A percentile compares a stretch with the other conserved stretches of the same genome.
Evolutionary conservation across 2,113 vertebrate species (phyloP).

Genomic region (Oreotrochilus melanogaster): DNA sequence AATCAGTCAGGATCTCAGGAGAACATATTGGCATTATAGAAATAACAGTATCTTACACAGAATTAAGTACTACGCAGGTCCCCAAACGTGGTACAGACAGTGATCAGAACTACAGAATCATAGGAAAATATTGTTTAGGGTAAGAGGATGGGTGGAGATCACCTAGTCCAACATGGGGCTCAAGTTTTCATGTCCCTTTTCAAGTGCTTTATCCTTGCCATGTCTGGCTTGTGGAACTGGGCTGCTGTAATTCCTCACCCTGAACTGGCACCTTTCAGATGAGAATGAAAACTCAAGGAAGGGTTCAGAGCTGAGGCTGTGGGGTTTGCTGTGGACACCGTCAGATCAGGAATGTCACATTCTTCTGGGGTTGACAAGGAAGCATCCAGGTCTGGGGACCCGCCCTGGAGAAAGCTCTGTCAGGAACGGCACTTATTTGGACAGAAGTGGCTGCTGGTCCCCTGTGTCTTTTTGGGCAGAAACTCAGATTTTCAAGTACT

Average conservation of each 20-base stretch:
- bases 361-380: not conserved
- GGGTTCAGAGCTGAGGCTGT: not conserved
- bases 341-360: not conserved
- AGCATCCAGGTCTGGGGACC: not conserved
- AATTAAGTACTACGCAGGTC: not conserved
- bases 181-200: not conserved
- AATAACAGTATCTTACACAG: not conserved
- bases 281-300: rapidly evolving
- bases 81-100: not conserved
- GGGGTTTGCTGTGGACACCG: not conserved
- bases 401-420: not conserved
- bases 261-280: not conserved
- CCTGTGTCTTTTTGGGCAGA: not conserved
- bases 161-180: not conserved
- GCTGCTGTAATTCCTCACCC: not conserved
- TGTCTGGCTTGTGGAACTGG: not conserved
- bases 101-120: not conserved
- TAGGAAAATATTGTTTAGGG: not conserved
- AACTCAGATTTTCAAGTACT: not conserved
- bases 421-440: not conserved
- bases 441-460: not conserved
- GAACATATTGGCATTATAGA: not conserved
- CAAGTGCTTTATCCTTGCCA: rapidly evolving
- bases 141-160: not conserved
- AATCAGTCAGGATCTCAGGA: not conserved